These are phyloP conservation scores for Lasioglossum baleicum DNA, from an alignment of 1,140 invertebrate genomes.

Conservation along the genomic window DNA sequence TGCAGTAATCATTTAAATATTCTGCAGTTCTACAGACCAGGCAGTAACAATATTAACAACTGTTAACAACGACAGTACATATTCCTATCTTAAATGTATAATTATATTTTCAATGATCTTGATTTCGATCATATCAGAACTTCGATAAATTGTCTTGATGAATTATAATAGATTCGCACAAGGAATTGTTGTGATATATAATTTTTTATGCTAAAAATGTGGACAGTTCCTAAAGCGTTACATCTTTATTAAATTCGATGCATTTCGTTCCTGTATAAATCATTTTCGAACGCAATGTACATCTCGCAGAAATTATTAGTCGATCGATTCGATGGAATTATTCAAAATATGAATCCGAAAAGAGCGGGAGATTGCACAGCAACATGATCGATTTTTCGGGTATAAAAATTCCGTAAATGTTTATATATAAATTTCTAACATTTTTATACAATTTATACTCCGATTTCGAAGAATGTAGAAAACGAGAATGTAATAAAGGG, in stretches of 20 bases:
- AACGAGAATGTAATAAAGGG: conserved; percentile 8
- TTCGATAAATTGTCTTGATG: background rate
- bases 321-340: background rate
- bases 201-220: background rate
- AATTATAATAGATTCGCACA: background rate
- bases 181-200: background rate
- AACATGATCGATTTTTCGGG: background rate
- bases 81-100: conserved; percentile 10
- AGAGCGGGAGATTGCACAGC: background rate
- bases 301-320: background rate
- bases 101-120: conserved; percentile 6
- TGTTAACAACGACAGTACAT: background rate
- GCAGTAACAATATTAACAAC: too few species aligned
- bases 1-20: conserved; percentile 1
- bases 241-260: background rate
- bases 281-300: background rate
- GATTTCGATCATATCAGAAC: background rate
- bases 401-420: conserved; percentile 5
- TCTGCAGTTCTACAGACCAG: background rate
- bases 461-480: conserved; percentile 15
- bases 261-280: background rate
- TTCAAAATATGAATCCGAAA: background rate
- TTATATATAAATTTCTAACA: conserved; percentile 10
- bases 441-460: conserved; percentile 26
- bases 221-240: background rate